Evolutionary conservation across 2,888 invertebrate genomes (phyloP), one percentile per base, ranked within the genome.

Genomic region (Eupsilia transversa): DNA sequence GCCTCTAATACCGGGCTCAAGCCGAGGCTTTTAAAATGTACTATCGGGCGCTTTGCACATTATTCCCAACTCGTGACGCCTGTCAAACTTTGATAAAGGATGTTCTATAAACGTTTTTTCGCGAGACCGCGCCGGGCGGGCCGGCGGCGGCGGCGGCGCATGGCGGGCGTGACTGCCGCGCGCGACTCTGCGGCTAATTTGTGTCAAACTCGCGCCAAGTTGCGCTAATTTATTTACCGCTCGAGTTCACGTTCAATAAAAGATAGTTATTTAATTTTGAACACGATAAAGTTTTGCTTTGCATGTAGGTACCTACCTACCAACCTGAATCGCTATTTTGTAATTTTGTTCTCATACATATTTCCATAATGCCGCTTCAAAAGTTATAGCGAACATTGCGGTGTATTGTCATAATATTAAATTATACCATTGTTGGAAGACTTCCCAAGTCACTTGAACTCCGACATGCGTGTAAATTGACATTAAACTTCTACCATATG

Each of bases 241-340:
- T 60, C 73, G 75, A 68, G 76, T 80, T 75, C 83, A 75, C 84
- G 46, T 77, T 82, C 79, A 82, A 82, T 83, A 79, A 77, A 82
- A 83, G 86, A 84, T 86, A 89, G 84, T 89, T 90, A 88, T 89
- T 87, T 87, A 84, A 90, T 90, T 88, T 87, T 81, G 84, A 84
- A 87, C 74, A 80, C 71, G 80, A 73, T 69, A 76, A 82, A 85
- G 43, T 83, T 85, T 74, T 57, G 30, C 68, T 54, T 73, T 41
- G 66, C 66, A 72, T 49, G 23, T 52, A 60, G 5, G 27, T 27
- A 27, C 6, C 27, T 52, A 60, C 12, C 54, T 27, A 27, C 6
- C 27, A 20, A 30, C 72, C 38, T 68, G 67, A 67, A 61, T 65
- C 64, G 57, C 67, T 52, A 68, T 63, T 52, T 54, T 23, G 33